Base-by-base conservation (phyloP, 2,888 invertebrate species). In the Lingula anatina region DNA sequence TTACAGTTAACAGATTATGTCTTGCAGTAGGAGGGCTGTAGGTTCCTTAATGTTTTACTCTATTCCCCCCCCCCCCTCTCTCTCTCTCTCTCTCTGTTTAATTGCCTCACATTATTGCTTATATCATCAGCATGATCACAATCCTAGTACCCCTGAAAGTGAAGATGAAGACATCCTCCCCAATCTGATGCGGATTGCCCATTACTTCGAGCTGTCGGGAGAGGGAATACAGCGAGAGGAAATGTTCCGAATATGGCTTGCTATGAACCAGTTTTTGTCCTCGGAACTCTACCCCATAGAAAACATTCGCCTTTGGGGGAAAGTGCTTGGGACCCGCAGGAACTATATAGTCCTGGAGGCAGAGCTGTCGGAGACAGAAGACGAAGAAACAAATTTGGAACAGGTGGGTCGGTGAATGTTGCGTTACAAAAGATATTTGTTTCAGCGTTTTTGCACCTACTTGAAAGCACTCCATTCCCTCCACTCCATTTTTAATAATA, bases 331-430 rank as follows among this genome's bases (percentile, higher is more conserved):
- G 0, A 80, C 83, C 0, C 80, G 83, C 38, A 83, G 83, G 28
- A 86, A 87, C 64, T 91, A 91, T 70, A 85, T 86, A 56, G 78
- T 91, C 0, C 81, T 87, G 0, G 90, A 91, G 75, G 85, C 86
- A 0, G 85, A 85, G 45, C 78, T 89, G 0, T 82, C 83, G 0
- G 80, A 83, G 3, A 83, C 85, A 23, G 89, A 88, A 64, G 80
- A 82, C 23, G 80, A 81, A 44, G 81, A 86, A n/a, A n/a, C n/a
- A n/a, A n/a, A n/a, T n/a, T n/a, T n/a, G n/a, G n/a, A n/a, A n/a
- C n/a, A n/a, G n/a, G n/a, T n/a, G n/a, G n/a, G n/a, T n/a, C n/a
- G n/a, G n/a, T n/a, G n/a, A n/a, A n/a, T n/a, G n/a, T n/a, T n/a
- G n/a, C n/a, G n/a, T n/a, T n/a, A n/a, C n/a, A n/a, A n/a, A n/a